phyloP scores from a whole-genome alignment of 2,797 vertebrate genomes.

The Trichosurus vulpecula region DNA sequence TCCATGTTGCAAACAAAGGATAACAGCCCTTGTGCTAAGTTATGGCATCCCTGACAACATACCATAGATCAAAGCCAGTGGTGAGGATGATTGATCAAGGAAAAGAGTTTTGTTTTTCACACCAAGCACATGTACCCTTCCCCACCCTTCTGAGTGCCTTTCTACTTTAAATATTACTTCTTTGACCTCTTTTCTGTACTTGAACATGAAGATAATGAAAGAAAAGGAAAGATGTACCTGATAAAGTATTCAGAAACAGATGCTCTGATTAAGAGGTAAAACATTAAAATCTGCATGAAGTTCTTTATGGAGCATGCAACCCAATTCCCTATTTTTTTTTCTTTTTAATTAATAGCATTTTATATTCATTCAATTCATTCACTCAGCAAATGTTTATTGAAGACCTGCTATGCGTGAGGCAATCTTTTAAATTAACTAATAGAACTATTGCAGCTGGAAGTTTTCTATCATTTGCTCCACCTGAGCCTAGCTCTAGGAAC shows the following conservation, averaged over 20 bases:
- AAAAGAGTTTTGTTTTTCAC: no score
- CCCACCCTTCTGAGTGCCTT: not conserved
- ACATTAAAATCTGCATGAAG: not conserved
- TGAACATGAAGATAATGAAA: not conserved
- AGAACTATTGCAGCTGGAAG: not conserved
- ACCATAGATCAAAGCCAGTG: not conserved
- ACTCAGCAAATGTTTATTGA: slow-evolving; percentile 6
- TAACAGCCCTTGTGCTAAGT: not conserved
- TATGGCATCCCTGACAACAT: not conserved
- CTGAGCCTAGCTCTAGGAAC: not conserved
- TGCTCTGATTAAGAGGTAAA: slow-evolving; percentile 11
- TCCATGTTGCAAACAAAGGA: not conserved
- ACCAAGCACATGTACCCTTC: not conserved
- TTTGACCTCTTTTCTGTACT: not conserved
- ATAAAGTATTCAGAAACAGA: not conserved
- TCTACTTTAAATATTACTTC: not conserved
- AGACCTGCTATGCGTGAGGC: not conserved
- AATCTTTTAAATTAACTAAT: slow-evolving; percentile 2
- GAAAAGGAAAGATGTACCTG: not conserved
- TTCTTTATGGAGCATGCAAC: not conserved
- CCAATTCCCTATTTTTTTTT: not conserved
- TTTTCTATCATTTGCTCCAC: not conserved
- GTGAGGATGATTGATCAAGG: not conserved
- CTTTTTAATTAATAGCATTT: slow-evolving; percentile 7
- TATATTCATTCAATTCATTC: slow-evolving; percentile 1